phyloP scores from a whole-genome alignment of 2,888 invertebrate species.

The Colletes collaris region DNA sequence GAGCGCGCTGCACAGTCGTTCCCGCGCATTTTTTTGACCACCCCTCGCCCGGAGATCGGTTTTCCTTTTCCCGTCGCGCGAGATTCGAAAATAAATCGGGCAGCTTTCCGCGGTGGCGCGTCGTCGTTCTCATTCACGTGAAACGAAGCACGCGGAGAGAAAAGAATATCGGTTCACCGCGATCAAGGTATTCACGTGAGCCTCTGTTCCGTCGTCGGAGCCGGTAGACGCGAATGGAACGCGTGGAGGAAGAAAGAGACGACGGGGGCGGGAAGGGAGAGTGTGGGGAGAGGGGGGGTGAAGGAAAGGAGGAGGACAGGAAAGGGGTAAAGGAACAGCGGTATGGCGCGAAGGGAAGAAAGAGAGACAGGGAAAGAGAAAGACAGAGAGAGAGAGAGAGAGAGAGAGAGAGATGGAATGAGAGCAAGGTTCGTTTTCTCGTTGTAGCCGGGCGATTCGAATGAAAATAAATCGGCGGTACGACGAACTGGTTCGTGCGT shows the following conservation, averaged over 20 bases:
- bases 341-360: slow-evolving; percentile 17
- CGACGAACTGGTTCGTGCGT: slow-evolving; percentile 79
- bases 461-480: slow-evolving; percentile 79
- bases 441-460: slow-evolving; percentile 71
- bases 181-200: slow-evolving; percentile 61
- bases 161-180: slow-evolving; percentile 46
- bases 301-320: slow-evolving; percentile 18
- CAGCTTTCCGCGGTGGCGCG: slow-evolving; percentile 32
- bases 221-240: slow-evolving; percentile 58
- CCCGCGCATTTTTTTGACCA: too few relatives aligned
- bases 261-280: slow-evolving; percentile 6
- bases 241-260: slow-evolving; percentile 44
- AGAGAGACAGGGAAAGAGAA: slow-evolving; percentile 37
- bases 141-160: slow-evolving; percentile 28
- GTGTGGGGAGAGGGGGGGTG: too few relatives aligned
- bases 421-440: slow-evolving; percentile 64
- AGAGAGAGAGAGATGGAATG: slow-evolving; percentile 47
- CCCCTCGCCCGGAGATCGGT: too few relatives aligned
- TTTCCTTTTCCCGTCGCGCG: slow-evolving; percentile 19
- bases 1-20: too few relatives aligned
- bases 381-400: slow-evolving; percentile 38
- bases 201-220: slow-evolving; percentile 49
- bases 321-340: slow-evolving; percentile 35
- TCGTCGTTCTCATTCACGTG: slow-evolving; percentile 18
- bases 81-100: slow-evolving; percentile 47